A percentile compares a stretch with the other conserved stretches of the same genome.
Conservation (phyloP, 2,113 vertebrate species). For the Isichthys henryi region DNA sequence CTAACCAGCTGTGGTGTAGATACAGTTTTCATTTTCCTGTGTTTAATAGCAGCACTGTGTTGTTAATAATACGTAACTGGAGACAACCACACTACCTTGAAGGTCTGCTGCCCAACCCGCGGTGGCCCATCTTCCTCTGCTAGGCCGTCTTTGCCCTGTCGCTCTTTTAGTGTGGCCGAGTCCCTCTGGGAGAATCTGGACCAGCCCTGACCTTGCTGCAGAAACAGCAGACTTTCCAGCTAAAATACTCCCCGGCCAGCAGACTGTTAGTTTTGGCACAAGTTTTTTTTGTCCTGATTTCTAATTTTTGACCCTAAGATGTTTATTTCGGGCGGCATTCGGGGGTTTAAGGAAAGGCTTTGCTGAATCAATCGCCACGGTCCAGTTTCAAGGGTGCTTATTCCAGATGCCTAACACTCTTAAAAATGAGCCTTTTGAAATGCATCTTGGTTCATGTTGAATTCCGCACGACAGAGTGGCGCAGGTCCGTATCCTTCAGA, state of each 20-base stretch:
- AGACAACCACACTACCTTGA: background rate
- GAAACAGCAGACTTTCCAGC: background rate
- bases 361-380: background rate
- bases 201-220: background rate
- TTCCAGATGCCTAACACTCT: background rate
- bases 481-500: background rate
- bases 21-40: background rate
- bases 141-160: background rate
- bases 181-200: background rate
- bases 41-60: background rate
- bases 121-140: background rate
- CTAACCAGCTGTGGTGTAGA: background rate
- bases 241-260: background rate
- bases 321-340: background rate
- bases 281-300: background rate
- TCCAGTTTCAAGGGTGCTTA: background rate
- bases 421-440: background rate
- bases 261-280: background rate
- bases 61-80: background rate
- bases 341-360: background rate
- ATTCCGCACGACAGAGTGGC: background rate
- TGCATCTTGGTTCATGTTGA: background rate
- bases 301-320: background rate
- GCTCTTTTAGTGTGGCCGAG: background rate
- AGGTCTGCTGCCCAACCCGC: background rate